These are phyloP conservation scores for Eulemur mongoz DNA, from an alignment of 2,797 vertebrate genomes.

Conservation along the genomic window DNA sequence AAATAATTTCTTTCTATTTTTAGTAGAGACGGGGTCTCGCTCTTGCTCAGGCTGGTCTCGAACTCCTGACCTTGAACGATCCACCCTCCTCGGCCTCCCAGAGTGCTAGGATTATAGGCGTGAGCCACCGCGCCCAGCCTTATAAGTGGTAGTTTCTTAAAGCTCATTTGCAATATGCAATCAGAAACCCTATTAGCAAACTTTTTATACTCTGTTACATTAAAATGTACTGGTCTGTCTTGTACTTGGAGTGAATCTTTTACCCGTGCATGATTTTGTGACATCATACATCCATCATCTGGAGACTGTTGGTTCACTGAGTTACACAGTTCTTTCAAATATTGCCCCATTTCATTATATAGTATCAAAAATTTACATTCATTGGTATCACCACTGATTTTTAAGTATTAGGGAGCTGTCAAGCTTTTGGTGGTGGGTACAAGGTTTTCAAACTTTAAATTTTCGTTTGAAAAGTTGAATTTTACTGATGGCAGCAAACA, in stretches of 20 bases:
- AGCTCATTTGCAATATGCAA: background rate
- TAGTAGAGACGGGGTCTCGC: no score
- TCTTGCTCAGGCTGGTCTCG: no score
- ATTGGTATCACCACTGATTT: background rate
- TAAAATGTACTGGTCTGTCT: background rate
- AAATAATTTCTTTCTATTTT: no score
- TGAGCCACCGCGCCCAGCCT: no score
- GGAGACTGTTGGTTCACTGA: background rate
- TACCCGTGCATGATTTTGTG: background rate
- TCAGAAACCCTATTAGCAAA: background rate
- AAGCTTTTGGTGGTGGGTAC: background rate
- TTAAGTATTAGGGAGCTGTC: background rate
- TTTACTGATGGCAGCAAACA: background rate
- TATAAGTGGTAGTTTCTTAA: background rate
- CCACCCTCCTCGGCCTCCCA: no score
- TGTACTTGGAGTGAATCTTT: background rate
- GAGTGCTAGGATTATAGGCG: no score
- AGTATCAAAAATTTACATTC: background rate
- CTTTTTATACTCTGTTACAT: background rate
- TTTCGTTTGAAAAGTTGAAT: background rate
- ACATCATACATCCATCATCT: background rate
- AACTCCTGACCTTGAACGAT: no score
- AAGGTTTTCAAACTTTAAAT: conserved; percentile 3
- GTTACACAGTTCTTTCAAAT: background rate
- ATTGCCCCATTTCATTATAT: background rate